phyloP scores from a whole-genome alignment of 2,113 vertebrate genomes.

The Alligator mississippiensis region DNA sequence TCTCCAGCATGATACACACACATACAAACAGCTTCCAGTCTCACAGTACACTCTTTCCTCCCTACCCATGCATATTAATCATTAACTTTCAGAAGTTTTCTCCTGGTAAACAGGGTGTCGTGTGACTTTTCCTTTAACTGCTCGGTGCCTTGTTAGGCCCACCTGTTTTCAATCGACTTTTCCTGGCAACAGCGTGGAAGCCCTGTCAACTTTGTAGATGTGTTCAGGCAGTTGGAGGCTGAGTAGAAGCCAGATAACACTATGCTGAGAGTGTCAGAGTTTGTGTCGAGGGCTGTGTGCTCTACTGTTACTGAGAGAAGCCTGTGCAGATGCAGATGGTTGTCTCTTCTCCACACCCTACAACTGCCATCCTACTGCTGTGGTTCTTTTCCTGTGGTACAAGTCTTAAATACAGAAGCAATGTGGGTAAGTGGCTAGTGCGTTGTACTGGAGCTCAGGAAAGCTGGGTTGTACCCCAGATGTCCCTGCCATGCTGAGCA shows the following conservation, averaged over 20 bases:
- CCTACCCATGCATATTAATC: background rate
- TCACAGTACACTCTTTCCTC: background rate
- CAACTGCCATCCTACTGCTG: background rate
- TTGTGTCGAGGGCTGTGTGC: background rate
- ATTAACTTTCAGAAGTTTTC: constrained; percentile 43
- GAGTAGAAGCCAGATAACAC: background rate
- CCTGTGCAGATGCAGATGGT: background rate
- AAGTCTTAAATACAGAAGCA: background rate
- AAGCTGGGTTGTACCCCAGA: background rate
- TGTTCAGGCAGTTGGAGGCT: fast-evolving
- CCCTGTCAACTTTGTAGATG: background rate
- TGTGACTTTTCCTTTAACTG: constrained; percentile 27
- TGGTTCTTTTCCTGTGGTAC: background rate
- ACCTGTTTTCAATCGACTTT: background rate
- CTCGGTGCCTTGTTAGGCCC: background rate
- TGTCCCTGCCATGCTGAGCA: background rate
- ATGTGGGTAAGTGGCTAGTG: background rate
- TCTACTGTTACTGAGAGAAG: background rate
- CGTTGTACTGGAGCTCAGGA: background rate
- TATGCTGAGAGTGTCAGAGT: background rate
- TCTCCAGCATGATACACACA: background rate
- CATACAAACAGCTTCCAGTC: background rate
- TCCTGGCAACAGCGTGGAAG: background rate
- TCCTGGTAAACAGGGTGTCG: background rate
- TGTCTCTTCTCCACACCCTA: background rate